Evolutionary conservation across 2,797 vertebrate species (phyloP), one percentile per base, ranked within the genome.

Genomic region (Crenuchus spilurus): DNA sequence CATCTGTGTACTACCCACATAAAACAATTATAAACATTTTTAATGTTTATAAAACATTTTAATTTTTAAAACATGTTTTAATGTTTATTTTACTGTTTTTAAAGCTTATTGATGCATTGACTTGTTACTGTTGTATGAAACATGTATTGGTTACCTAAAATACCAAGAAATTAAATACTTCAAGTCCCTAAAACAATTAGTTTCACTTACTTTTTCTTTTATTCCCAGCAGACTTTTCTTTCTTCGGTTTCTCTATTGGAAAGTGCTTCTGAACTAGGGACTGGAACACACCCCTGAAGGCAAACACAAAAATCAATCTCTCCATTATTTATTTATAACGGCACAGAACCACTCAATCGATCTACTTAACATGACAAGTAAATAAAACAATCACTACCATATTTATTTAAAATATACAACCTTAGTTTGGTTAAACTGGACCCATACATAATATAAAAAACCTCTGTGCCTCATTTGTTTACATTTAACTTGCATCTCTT

Each of bases 191-290:
- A 20, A 51, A 18, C 20, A 39, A 39, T 13, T 0, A 1, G 2
- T 1, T 3, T 6, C 28, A 64, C 81, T 71, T 11, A 98, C 96
- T 92, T 94, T 97, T 99, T 84, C 96, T 94, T 82, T 98, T 99
- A 84, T 87, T 94, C 73, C 93, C 92, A 0, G 90, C 90, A 76
- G 89, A 92, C 86, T 96, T 97, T 81, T 98, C 96, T 85, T 95
- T 90, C 84, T 95, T 96, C 86, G 96, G 94, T 85, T 98, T 99
- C 89, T 94, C 95, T 70, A 96, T 96, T 68, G 96, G 97, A 89
- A 99, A 99, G 90, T 99, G 97, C 87, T 98, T 98, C 75, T 91
- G 91, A 83, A 99, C 96, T 64, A 99, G 92, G 31, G 97, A 98
- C 86, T 96, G 93, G 90, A 99, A 98, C 73, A 99, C 97, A 74